phyloP scores from a whole-genome alignment of 1,140 invertebrate genomes.

The Rhysida immarginata region DNA sequence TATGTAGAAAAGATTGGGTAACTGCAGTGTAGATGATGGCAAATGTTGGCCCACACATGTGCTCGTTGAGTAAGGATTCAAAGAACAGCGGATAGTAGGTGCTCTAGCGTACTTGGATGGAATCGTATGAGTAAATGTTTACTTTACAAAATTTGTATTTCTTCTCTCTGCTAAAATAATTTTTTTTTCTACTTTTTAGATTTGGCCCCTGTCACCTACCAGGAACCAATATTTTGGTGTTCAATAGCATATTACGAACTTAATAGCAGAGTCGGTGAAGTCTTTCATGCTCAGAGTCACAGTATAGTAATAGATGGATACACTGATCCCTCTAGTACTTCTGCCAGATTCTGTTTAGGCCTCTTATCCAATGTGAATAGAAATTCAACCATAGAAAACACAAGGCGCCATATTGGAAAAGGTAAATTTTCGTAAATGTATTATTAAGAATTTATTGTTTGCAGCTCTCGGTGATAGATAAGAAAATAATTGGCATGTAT shows the following conservation, averaged over 20 bases:
- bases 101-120: too few species aligned
- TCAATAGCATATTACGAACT: slow-evolving; percentile 92
- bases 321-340: slow-evolving; percentile 80
- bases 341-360: slow-evolving; percentile 83
- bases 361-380: slow-evolving; percentile 92
- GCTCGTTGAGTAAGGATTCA: too few species aligned
- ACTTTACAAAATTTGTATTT: too few species aligned
- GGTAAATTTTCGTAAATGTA: slow-evolving; percentile 38
- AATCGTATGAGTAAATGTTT: too few species aligned
- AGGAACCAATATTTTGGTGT: slow-evolving; percentile 89
- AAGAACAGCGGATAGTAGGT: too few species aligned
- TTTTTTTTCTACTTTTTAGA: slow-evolving; percentile 2
- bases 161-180: not conserved
- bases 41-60: too few species aligned
- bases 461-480: too few species aligned
- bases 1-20: too few species aligned
- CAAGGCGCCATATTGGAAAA: slow-evolving; percentile 87
- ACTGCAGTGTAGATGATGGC: too few species aligned
- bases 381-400: slow-evolving; percentile 97
- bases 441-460: too few species aligned
- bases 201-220: slow-evolving; percentile 24
- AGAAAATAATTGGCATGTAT: too few species aligned
- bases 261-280: slow-evolving; percentile 86
- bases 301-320: slow-evolving; percentile 91
- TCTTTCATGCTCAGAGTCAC: slow-evolving; percentile 80